phyloP scores from a whole-genome alignment of 2,888 invertebrate genomes.

The Argyresthia goedartella region DNA sequence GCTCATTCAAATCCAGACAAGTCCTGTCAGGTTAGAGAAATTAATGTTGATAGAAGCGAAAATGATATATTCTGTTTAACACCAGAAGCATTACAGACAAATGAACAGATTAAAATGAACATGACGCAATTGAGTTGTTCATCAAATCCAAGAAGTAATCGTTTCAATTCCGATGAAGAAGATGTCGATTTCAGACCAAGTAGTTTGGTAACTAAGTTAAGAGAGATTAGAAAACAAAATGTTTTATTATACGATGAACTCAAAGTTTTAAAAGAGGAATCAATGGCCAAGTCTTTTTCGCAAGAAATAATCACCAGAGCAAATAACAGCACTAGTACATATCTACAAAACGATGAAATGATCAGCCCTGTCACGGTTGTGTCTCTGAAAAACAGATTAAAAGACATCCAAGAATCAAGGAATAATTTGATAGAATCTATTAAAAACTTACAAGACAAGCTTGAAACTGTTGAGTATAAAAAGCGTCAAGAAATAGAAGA shows the following conservation, averaged over 20 bases:
- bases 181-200: conserved; percentile 30
- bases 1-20: no score
- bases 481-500: conserved; percentile 43
- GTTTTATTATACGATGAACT: conserved; percentile 37
- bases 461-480: conserved; percentile 31
- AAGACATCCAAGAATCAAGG: conserved; percentile 37
- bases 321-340: conserved; percentile 8
- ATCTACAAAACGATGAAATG: neutral
- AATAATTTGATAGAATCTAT: conserved; percentile 33
- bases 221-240: conserved; percentile 54
- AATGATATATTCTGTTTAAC: no score
- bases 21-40: no score
- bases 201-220: conserved; percentile 42
- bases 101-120: no score
- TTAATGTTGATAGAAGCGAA: no score
- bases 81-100: no score
- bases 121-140: no score
- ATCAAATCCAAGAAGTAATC: no score
- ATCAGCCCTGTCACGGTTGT: conserved; percentile 7
- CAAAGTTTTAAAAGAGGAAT: conserved; percentile 29
- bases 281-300: conserved; percentile 15
- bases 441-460: conserved; percentile 29
- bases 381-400: conserved; percentile 33
- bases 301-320: conserved; percentile 12
- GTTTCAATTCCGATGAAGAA: no score